Base-by-base conservation (phyloP, 92 coral and sea anemone species). In the Desmophyllum pertusum region DNA sequence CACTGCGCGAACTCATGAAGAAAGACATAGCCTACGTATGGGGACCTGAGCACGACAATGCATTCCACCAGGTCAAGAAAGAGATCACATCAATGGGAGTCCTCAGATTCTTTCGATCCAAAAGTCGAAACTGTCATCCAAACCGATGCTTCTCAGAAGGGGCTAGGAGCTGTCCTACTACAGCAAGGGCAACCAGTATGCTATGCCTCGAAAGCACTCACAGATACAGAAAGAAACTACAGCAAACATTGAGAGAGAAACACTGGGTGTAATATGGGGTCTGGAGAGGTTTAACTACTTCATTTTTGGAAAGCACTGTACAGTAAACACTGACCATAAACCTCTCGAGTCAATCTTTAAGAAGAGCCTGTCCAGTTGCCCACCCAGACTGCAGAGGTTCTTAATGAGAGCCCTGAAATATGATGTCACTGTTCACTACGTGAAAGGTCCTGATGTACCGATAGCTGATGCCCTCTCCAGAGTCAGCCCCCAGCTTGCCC, bases 161-260 rank as follows among this genome's bases (percentile, higher is more conserved):
- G n/a, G n/a, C n/a, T n/a, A n/a, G n/a, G 85, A 0, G 78, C 85
- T 31, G 78, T 81, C 40, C 87, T 72, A 5, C 46, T 74, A 31
- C 87, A 74, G 52, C 37, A 85, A 17, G 89, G 87, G 0, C 93
- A 89, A 75, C 90, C 92, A 0, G 87, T 89, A 25, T 79, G 89
- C 40, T 84, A 87, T 69, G 89, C 85, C 27, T 83, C 86, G 0
- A 84, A 87, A 35, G 85, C 89, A 39, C 89, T 83, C 14, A 90
- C 94, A n/a, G 87, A 88, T 37, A 82, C 91, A 19, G 91, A 84
- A 36, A 80, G 74, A 65, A 78, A 66, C 15, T 91, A 91, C 79
- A 84, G 94, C 75, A 91, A n/a, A 83, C 81, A 83, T 91, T 66
- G 91, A 91, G 53, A 65, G 94, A 25, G 91, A 91, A 79, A 62